Evolutionary conservation across 2,797 vertebrate species (phyloP).

Genomic region (Cirrhinus molitorella): DNA sequence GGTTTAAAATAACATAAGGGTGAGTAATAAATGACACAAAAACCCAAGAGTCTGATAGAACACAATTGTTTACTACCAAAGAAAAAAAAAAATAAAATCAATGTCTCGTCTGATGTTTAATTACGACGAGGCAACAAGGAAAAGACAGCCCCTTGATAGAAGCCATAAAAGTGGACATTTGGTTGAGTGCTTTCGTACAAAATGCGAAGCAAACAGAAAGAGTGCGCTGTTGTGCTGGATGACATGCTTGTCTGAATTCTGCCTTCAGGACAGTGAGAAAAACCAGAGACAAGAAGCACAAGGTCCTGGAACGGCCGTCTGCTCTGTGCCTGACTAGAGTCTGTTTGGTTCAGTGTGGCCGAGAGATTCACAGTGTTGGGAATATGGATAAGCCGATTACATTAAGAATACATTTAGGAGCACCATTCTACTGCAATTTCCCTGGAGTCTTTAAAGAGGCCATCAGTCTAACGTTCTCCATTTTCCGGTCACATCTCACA

Average conservation of each 20-base stretch:
- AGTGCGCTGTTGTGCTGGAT: neutral
- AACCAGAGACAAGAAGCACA: neutral
- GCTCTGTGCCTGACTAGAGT: slow-evolving; percentile 59
- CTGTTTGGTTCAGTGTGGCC: slow-evolving; percentile 25
- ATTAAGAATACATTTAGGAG: slow-evolving; percentile 78
- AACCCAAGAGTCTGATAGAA: neutral
- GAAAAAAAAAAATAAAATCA: neutral
- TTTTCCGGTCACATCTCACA: slow-evolving; percentile 19
- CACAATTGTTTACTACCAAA: neutral
- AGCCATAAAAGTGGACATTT: slow-evolving; percentile 3
- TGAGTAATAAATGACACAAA: neutral
- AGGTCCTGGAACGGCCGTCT: slow-evolving; percentile 7
- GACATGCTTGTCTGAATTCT: slow-evolving; percentile 17
- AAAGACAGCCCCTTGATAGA: neutral
- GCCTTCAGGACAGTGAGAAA: slow-evolving; percentile 32
- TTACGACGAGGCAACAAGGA: neutral
- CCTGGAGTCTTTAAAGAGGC: slow-evolving; percentile 58
- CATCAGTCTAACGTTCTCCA: slow-evolving; percentile 56
- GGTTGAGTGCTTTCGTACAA: slow-evolving; percentile 40
- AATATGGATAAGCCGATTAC: slow-evolving; percentile 79
- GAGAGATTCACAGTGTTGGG: slow-evolving; percentile 59
- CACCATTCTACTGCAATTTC: slow-evolving; percentile 71
- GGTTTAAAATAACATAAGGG: neutral
- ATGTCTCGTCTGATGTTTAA: neutral
- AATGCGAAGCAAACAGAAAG: slow-evolving; percentile 28